Evolutionary conservation across 1,140 invertebrate species (phyloP), one percentile per base, ranked within the genome.

Genomic region (Ericerus pela): DNA sequence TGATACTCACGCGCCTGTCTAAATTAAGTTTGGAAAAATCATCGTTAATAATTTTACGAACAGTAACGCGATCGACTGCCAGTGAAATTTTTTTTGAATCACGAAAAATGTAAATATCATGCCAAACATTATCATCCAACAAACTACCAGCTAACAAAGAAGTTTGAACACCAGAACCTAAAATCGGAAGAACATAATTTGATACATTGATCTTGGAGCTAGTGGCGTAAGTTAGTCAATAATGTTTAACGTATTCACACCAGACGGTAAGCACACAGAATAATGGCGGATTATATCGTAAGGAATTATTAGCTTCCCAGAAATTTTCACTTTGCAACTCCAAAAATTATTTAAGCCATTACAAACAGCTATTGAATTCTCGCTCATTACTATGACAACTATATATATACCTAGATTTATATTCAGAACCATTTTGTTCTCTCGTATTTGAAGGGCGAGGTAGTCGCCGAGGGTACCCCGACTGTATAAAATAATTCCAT

Each of bases 111-210:
- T 89, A 78, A 28, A 97, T 88, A 68, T 97, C 93, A 67, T 98
- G 94, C 93, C 94, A 98, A 66, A 95, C 82, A 68, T 95, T 93
- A 68, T 98, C 93, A 68, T 97, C 95, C 28, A 98, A 68, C 53
- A 98, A 72, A 70, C 90, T 95, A 51, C 94, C 94, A 36, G 91
- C 86, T 0, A 87, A 85, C 10, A 93, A 68, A 43, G 85, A 88
- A 0, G 87, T 90, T 63, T 82, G 78, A 11, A 55, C 31, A 36
- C 54, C 22, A 16, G 58, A 59, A 14, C 58, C 58, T 59, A 26
- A 22, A n/a, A 43, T 3, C 8, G 26, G 33, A 18, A 10, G 20
- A 53, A 22, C n/a, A n/a, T n/a, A n/a, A n/a, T n/a, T n/a, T n/a
- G n/a, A n/a, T n/a, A n/a, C n/a, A n/a, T n/a, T n/a, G n/a, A n/a